A percentile compares a stretch with the other conserved stretches of the same genome.
Evolutionary conservation across 2,113 vertebrate genomes (phyloP).

Genomic region (Puffinus mauretanicus): DNA sequence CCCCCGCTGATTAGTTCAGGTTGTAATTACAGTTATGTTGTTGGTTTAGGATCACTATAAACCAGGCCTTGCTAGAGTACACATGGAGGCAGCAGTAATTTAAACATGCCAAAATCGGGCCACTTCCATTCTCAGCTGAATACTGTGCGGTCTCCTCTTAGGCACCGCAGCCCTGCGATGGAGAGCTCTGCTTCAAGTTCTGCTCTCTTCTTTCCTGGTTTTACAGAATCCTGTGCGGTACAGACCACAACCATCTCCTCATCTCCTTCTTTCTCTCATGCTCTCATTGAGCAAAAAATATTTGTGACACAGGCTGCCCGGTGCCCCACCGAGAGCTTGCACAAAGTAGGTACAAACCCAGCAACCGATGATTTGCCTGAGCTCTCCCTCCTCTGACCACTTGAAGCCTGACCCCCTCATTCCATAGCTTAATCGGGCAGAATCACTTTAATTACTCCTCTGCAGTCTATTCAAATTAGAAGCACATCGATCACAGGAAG

Average conservation of each 20-base stretch:
- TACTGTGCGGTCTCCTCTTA: too few species aligned
- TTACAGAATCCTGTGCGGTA: neutral
- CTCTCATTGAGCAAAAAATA: too few species aligned
- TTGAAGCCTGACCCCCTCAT: neutral
- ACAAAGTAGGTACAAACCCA: neutral
- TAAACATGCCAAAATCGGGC: neutral
- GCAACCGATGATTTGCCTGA: neutral
- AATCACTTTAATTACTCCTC: neutral
- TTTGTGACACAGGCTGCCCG: too few species aligned
- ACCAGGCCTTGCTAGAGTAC: neutral
- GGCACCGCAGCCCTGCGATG: neutral
- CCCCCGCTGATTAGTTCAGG: neutral
- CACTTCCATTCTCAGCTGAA: neutral
- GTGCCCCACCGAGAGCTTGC: neutral
- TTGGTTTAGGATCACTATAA: neutral
- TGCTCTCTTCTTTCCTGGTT: neutral
- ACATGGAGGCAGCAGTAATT: neutral
- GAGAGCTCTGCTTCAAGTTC: neutral
- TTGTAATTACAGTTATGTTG: neutral
- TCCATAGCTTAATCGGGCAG: neutral
- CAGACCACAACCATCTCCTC: neutral
- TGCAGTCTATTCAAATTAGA: neutral
- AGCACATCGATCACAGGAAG: neutral
- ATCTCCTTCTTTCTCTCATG: neutral
- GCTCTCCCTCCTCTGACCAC: neutral